A percentile compares a stretch with the other conserved stretches of the same genome.
These are phyloP conservation scores for Clarias macrocephalus DNA, from an alignment of 2,113 vertebrate genomes.

Conservation along the genomic window DNA sequence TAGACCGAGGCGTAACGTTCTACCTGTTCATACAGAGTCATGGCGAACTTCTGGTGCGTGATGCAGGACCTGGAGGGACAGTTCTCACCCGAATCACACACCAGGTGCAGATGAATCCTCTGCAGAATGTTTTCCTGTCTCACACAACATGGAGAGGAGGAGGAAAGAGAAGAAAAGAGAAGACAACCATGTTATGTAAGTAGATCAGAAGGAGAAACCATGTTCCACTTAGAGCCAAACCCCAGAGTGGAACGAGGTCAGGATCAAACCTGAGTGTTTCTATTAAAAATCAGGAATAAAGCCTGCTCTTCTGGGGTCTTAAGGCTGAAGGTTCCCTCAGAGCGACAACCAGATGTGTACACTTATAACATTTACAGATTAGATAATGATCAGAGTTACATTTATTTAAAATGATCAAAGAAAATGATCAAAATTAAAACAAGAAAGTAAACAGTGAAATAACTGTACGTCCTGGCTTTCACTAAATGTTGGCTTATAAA, in stretches of 20 bases:
- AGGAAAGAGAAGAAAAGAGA: no score
- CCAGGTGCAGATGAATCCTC: slow-evolving; percentile 93
- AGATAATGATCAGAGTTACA: not conserved
- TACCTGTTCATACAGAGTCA: slow-evolving; percentile 98
- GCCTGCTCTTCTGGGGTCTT: no score
- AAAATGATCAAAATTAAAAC: not conserved
- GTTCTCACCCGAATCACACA: slow-evolving; percentile 84
- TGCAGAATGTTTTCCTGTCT: slow-evolving; percentile 93
- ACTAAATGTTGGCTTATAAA: not conserved
- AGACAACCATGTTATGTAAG: not conserved
- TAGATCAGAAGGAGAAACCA: not conserved
- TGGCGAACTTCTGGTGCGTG: slow-evolving; percentile 97
- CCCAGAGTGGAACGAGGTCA: not conserved
- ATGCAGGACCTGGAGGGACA: slow-evolving; percentile 96
- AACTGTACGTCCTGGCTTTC: not conserved
- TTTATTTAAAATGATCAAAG: not conserved
- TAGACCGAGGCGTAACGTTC: not conserved
- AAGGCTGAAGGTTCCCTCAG: not conserved
- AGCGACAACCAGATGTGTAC: not conserved
- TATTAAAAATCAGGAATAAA: not conserved
- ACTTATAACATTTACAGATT: not conserved
- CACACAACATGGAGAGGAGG: not conserved
- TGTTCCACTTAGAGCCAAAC: not conserved
- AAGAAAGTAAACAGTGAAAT: not conserved
- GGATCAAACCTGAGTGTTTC: not conserved